These are phyloP conservation scores for Girardinichthys multiradiatus DNA, from an alignment of 2,113 vertebrate genomes.

Conservation along the genomic window DNA sequence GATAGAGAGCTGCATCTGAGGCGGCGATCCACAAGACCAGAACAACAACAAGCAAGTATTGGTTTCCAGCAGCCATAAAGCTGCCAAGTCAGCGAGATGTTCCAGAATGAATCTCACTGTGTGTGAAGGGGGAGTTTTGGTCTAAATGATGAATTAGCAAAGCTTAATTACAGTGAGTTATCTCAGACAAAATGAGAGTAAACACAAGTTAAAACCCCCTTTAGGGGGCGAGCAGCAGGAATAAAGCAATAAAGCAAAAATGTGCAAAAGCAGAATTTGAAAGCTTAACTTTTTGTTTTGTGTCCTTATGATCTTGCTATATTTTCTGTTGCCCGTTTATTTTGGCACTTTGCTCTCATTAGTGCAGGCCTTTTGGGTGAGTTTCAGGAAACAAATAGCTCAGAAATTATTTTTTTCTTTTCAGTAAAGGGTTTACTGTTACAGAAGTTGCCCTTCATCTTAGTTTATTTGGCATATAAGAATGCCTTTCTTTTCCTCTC, in stretches of 20 bases:
- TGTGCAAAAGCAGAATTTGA: conserved; percentile 9
- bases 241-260: neutral
- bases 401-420: conserved; percentile 12
- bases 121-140: conserved; percentile 35
- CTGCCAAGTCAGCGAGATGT: conserved; percentile 17
- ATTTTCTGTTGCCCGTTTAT: conserved; percentile 3
- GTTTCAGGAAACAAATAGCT: conserved; percentile 11
- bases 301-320: neutral
- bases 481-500: neutral
- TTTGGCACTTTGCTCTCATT: conserved; percentile 9
- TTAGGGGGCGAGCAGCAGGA: conserved; percentile 11
- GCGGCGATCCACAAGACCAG: neutral
- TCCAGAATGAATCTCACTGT: conserved; percentile 26
- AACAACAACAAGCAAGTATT: conserved; percentile 18
- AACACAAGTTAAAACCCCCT: conserved; percentile 53
- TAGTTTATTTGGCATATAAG: conserved; percentile 9
- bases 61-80: conserved; percentile 11
- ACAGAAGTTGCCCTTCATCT: conserved; percentile 1
- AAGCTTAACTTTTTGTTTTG: neutral
- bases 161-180: conserved; percentile 48
- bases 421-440: conserved; percentile 15
- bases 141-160: conserved; percentile 47
- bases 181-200: conserved; percentile 42
- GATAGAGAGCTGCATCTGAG: conserved; percentile 1
- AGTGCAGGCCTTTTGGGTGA: neutral